These are phyloP conservation scores for Aldrovandia affinis DNA, from an alignment of 2,797 vertebrate species.

Conservation along the genomic window DNA sequence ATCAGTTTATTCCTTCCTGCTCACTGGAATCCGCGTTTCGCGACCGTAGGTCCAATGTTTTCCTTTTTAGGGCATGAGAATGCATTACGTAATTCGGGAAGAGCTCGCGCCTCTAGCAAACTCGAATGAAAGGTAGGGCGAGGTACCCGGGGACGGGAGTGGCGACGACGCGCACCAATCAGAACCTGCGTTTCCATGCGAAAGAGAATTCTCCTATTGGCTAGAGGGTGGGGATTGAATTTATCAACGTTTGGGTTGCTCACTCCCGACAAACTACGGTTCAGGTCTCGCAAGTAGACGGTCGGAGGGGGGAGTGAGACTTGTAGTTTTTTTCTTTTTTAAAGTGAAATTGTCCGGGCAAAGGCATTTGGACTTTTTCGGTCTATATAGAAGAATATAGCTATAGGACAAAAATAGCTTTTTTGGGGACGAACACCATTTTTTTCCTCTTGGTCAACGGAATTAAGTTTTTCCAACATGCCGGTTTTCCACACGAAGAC, in stretches of 20 bases:
- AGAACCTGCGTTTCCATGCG: background rate
- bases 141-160: slow-evolving; percentile 43
- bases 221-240: slow-evolving; percentile 18
- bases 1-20: slow-evolving; percentile 35
- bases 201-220: slow-evolving; percentile 59
- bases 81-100: slow-evolving; percentile 81
- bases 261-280: slow-evolving; percentile 35
- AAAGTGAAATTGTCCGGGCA: slow-evolving; percentile 37
- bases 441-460: slow-evolving; percentile 50
- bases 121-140: slow-evolving; percentile 47
- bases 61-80: slow-evolving; percentile 87
- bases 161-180: slow-evolving; percentile 59
- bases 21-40: slow-evolving; percentile 55
- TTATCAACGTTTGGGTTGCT: slow-evolving; percentile 49
- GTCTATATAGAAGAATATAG: slow-evolving; percentile 21
- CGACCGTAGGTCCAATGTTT: slow-evolving; percentile 65
- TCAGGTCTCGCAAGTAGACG: slow-evolving; percentile 56
- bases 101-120: slow-evolving; percentile 65
- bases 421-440: slow-evolving; percentile 22
- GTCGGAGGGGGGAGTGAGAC: slow-evolving; percentile 53
- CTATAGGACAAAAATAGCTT: slow-evolving; percentile 37
- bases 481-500: slow-evolving; percentile 91
- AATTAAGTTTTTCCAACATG: slow-evolving; percentile 76
- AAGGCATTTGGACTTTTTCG: slow-evolving; percentile 35
- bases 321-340: slow-evolving; percentile 48